These are phyloP conservation scores for Troides helena DNA, from an alignment of 2,888 invertebrate genomes.

Conservation along the genomic window DNA sequence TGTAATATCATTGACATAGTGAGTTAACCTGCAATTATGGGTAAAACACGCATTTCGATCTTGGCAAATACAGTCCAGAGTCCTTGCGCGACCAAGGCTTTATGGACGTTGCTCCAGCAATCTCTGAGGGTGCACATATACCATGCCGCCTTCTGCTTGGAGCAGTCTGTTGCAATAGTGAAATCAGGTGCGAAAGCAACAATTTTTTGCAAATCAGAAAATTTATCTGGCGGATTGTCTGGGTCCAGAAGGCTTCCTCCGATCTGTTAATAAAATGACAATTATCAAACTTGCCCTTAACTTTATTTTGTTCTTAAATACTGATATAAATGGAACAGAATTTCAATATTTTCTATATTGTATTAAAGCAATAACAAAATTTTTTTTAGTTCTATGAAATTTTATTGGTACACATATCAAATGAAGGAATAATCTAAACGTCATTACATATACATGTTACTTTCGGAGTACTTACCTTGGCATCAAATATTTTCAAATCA, in stretches of 20 bases:
- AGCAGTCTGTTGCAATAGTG: conserved; percentile 55
- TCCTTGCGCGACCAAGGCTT: conserved; percentile 45
- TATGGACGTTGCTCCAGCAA: conserved; percentile 41
- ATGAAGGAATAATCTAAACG: no score
- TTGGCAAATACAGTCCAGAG: conserved; percentile 66
- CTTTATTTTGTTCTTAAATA: no score
- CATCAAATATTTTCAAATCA: conserved; percentile 45
- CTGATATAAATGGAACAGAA: no score
- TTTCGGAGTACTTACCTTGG: conserved; percentile 45
- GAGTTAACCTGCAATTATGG: conserved; percentile 62
- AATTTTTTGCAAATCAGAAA: conserved; percentile 55
- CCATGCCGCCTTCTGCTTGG: conserved; percentile 57
- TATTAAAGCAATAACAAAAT: no score
- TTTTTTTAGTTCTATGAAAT: no score
- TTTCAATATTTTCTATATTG: no score
- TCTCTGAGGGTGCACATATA: conserved; percentile 49
- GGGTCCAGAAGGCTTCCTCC: conserved; percentile 67
- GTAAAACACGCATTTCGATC: conserved; percentile 69
- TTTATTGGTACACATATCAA: no score
- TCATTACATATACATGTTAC: no score
- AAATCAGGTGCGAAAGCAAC: conserved; percentile 46
- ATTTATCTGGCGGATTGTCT: conserved; percentile 62
- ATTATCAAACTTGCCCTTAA: no score
- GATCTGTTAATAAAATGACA: conserved; percentile 45
- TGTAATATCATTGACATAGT: no score